Evolutionary conservation across 2,888 invertebrate genomes (phyloP), one percentile per base, ranked within the genome.

Genomic region (Phyllotreta striolata): DNA sequence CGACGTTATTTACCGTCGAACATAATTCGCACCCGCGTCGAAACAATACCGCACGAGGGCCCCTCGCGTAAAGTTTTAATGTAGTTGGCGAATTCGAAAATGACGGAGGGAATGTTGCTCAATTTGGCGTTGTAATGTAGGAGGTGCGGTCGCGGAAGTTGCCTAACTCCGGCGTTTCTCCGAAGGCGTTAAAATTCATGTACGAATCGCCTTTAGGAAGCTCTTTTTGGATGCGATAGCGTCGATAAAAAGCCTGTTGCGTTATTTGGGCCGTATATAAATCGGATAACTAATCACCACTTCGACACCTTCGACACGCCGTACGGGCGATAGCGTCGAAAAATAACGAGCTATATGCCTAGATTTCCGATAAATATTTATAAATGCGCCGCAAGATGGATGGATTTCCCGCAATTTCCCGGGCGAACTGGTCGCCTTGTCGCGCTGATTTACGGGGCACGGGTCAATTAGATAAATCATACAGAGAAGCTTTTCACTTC

Each of bases 211-310:
- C n/a, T n/a, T n/a, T n/a, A n/a, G n/a, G n/a, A n/a, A n/a, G n/a
- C n/a, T n/a, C n/a, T n/a, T n/a, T n/a, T n/a, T n/a, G n/a, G n/a
- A n/a, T n/a, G n/a, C n/a, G n/a, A n/a, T n/a, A n/a, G n/a, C n/a
- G n/a, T n/a, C n/a, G n/a, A n/a, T n/a, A n/a, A n/a, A n/a, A n/a
- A 58, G 63, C 63, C 63, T 63, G 63, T 63, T 63, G 63, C 58
- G 40, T 54, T 12, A n/a, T 46, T 34, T 43, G 43, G 37, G 9
- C 13, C 52, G 52, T 46, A 55, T 41, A 58, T 43, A 49, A 57
- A 59, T 34, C 8, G 24, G 34, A 58, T 59, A 55, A 63, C 63
- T 63, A 63, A 63, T 63, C 63, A 63, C 57, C 47, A 47, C 55
- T 63, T 63, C 55, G 63, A 63, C 63, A 55, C 52, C 55, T 63